These are phyloP conservation scores for Phymastichus coffea DNA, from an alignment of 1,140 invertebrate genomes.

Conservation along the genomic window DNA sequence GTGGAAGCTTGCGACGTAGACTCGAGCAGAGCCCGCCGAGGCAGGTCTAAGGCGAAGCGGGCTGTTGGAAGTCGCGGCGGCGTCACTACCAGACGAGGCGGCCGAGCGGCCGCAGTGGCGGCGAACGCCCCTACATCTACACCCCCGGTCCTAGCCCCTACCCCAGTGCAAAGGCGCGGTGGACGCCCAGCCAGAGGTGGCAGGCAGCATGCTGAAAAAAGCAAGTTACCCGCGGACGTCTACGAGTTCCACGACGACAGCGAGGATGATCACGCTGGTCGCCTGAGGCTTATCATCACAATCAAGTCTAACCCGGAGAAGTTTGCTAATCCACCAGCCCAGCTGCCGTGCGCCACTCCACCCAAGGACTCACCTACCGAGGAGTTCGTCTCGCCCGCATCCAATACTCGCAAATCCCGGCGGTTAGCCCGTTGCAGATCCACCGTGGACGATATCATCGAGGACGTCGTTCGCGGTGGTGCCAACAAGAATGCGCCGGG, in stretches of 20 bases:
- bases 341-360: slow-evolving; percentile 42
- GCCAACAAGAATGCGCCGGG: slow-evolving; percentile 40
- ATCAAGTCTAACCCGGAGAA: slow-evolving; percentile 70
- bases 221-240: slow-evolving; percentile 68
- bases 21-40: slow-evolving; percentile 43
- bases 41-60: slow-evolving; percentile 38
- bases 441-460: slow-evolving; percentile 82
- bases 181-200: slow-evolving; percentile 58
- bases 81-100: slow-evolving; percentile 57
- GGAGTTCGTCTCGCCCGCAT: slow-evolving; percentile 60
- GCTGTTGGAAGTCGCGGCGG: slow-evolving; percentile 55
- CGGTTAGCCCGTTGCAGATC: slow-evolving; percentile 69
- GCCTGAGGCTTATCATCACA: slow-evolving; percentile 75
- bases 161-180: slow-evolving; percentile 51
- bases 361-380: slow-evolving; percentile 64
- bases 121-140: not conserved
- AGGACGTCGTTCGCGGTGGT: slow-evolving; percentile 76
- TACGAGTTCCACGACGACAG: slow-evolving; percentile 85
- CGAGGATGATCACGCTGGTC: slow-evolving; percentile 66
- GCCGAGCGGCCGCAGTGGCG: slow-evolving; percentile 16
- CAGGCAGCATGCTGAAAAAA: slow-evolving; percentile 60
- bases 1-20: slow-evolving; percentile 49
- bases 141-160: slow-evolving; percentile 33
- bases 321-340: slow-evolving; percentile 42
- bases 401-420: slow-evolving; percentile 70